Percentiles rank a stretch among this genome's conserved stretches.
phyloP scores from a whole-genome alignment of 2,113 vertebrate genomes.

The Oryzias woworae region DNA sequence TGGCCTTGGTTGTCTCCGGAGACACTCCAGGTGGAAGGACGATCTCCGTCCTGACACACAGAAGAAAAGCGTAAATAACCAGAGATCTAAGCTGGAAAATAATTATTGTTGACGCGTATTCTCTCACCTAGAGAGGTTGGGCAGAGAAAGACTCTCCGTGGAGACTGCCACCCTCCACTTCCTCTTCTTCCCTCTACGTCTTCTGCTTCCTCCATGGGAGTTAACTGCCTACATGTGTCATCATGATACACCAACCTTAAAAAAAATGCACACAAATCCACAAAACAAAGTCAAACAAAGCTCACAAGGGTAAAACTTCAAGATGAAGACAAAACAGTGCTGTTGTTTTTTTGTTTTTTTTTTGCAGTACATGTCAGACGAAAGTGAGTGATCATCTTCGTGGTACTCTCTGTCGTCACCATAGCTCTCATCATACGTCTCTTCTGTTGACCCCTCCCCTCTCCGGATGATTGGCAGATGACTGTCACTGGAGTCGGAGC shows the following conservation, averaged over 20 bases:
- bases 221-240: slow-evolving; percentile 90
- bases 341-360: background rate
- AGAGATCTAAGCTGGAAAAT: background rate
- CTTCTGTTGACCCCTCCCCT: slow-evolving; percentile 85
- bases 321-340: slow-evolving; percentile 6
- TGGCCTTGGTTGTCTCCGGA: slow-evolving; percentile 87
- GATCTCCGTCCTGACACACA: slow-evolving; percentile 86
- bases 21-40: slow-evolving; percentile 96
- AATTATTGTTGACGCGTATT: background rate
- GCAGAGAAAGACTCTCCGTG: slow-evolving; percentile 89
- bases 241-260: slow-evolving; percentile 89
- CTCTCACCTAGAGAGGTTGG: slow-evolving; percentile 88
- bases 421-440: slow-evolving; percentile 84
- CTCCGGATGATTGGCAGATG: slow-evolving; percentile 85
- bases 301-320: background rate
- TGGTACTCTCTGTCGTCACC: slow-evolving; percentile 83
- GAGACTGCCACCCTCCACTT: slow-evolving; percentile 79
- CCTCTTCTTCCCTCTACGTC: slow-evolving; percentile 73
- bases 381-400: slow-evolving; percentile 85
- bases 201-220: slow-evolving; percentile 81
- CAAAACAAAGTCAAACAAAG: background rate
- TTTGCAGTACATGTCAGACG: slow-evolving; percentile 87
- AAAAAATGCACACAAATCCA: slow-evolving; percentile 9
- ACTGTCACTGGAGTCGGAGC: slow-evolving; percentile 91
- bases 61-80: background rate